phyloP scores from a whole-genome alignment of 2,113 vertebrate genomes.

The Petroica traversi region DNA sequence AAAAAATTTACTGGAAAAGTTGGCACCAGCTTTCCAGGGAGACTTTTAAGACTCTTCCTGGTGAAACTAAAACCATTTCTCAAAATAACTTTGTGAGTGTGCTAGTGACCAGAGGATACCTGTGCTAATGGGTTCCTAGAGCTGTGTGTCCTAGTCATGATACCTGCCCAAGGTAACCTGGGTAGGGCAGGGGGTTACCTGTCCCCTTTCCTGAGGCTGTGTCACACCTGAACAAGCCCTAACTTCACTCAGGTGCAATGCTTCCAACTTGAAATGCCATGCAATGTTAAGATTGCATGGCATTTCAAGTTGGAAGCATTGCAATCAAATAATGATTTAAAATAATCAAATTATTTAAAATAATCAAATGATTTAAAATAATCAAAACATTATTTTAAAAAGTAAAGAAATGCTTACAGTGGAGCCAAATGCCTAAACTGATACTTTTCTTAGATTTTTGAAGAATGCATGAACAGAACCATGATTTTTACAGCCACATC shows the following conservation, averaged over 20 bases:
- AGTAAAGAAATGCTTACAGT: background rate
- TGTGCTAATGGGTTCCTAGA: background rate
- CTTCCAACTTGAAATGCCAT: background rate
- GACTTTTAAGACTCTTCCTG: background rate
- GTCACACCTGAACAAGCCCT: background rate
- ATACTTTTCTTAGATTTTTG: background rate
- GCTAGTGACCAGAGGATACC: background rate
- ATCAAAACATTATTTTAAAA: background rate
- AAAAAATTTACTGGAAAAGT: background rate
- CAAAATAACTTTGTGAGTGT: background rate
- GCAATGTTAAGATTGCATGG: background rate
- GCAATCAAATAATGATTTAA: no score
- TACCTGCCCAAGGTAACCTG: background rate
- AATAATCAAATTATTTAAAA: no score
- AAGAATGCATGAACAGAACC: background rate
- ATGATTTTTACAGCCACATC: background rate
- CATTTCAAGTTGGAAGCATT: no score
- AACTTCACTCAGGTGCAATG: background rate
- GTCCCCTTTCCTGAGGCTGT: background rate
- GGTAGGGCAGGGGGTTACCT: background rate
- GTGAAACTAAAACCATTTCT: background rate
- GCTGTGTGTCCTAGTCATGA: rapidly evolving
- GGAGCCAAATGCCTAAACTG: background rate
- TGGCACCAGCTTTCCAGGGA: background rate
- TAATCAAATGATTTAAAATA: no score